A percentile compares a stretch with the other conserved stretches of the same genome.
Evolutionary conservation across 2,113 vertebrate species (phyloP).

Genomic region (Myotis brandtii): DNA sequence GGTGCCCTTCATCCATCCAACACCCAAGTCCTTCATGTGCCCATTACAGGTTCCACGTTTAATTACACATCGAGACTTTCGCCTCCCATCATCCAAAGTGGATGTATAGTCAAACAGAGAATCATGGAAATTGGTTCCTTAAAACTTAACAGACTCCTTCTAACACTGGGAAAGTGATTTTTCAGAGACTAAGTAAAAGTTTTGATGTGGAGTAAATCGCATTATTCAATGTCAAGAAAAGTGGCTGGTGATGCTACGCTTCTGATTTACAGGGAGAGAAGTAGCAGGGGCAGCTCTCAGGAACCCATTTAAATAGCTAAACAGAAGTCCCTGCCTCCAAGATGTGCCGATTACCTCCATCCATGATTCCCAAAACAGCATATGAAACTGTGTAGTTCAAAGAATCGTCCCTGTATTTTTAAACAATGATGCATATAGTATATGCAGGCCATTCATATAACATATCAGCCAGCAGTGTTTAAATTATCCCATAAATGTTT

Average conservation of each 20-base stretch:
- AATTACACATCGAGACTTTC: neutral
- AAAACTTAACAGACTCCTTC: conserved; percentile 8
- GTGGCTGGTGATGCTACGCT: neutral
- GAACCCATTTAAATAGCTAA: conserved; percentile 2
- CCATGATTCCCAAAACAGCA: neutral
- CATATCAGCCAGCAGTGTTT: conserved; percentile 57
- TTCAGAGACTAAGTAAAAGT: conserved; percentile 30
- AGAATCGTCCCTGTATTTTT: conserved; percentile 47
- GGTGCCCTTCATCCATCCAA: neutral
- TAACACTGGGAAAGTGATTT: conserved; percentile 42
- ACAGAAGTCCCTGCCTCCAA: neutral
- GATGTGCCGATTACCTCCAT: neutral
- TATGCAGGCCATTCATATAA: conserved; percentile 26
- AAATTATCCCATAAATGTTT: conserved; percentile 66
- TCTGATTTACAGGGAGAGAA: neutral
- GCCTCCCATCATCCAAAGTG: neutral
- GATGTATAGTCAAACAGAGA: neutral
- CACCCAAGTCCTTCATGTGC: neutral
- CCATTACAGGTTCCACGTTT: neutral
- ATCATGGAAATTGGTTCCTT: neutral
- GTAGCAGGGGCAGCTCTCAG: neutral
- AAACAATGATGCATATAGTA: conserved; percentile 59
- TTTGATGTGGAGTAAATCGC: neutral
- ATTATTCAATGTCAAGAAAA: neutral
- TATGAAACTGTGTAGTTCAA: conserved; percentile 19